Evolutionary conservation across 2,113 vertebrate genomes (phyloP), one percentile per base, ranked within the genome.

Genomic region (Abramis brama): DNA sequence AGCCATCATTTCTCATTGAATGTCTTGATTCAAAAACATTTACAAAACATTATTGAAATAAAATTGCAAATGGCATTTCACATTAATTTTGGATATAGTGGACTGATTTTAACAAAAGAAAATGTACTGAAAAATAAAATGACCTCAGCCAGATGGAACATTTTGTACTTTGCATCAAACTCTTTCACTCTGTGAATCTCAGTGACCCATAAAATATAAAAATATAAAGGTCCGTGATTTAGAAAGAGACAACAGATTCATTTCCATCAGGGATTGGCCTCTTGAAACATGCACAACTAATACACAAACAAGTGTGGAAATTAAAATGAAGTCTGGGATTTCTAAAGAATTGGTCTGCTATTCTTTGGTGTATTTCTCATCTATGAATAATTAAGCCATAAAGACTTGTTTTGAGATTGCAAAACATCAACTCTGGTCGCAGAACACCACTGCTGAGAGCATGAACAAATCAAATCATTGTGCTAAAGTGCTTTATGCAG

Each of bases 281-380:
- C 79, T 64, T 64, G 79, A 81, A 81, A 79, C 39, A 39, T 19
- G 79, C n/a, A 33, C 43, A 21, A 66, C 59, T 47, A 10, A 81
- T 43, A 39, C 55, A 60, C 55, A 64, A 62, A 64, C 33, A 25
- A 17, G 23, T 13, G 36, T 77, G 47, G 23, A 79, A 79, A 8
- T 59, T 5, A 25, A 62, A 62, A 64, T 27, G 36, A 62, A 43
- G 23, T 45, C 78, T 64, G 73, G 43, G 77, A 47, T 75, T 75
- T 75, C 43, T 50, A 50, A 50, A 75, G 73, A 60, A 79, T 25
- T 62, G 77, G 15, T 10, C 33, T 9, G 55, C 78, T 62, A 27
- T 45, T 64, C 78, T 79, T 60, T 12, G 0, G 78, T 79, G 57
- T 19, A 62, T 79, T 62, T 62, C 23, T 45, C n/a, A 47, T 62